Conservation (phyloP, 2,797 vertebrate genomes). For the Emys orbicularis region DNA sequence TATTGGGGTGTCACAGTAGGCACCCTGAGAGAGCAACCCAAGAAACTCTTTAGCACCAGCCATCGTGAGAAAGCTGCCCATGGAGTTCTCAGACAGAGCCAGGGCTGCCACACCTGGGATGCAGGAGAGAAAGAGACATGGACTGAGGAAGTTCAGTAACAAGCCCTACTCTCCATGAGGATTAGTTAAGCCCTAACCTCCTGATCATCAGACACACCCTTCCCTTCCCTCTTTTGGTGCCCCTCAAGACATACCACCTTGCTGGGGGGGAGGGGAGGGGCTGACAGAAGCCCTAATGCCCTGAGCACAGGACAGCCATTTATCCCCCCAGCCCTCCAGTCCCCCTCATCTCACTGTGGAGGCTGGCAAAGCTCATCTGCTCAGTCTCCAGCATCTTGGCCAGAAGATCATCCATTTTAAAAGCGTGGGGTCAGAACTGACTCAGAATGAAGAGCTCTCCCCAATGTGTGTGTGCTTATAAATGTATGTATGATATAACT, state of each 20-base stretch:
- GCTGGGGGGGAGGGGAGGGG: constrained; percentile 85
- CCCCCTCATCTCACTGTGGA: too few species aligned
- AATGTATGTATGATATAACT: too few species aligned
- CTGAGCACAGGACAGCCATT: too few species aligned
- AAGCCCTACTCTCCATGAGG: background rate
- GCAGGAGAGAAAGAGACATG: background rate
- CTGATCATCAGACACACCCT: too few species aligned
- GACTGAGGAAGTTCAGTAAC: background rate
- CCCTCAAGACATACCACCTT: constrained; percentile 81
- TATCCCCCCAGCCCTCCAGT: too few species aligned
- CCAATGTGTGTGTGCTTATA: too few species aligned
- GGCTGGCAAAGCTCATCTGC: constrained; percentile 87
- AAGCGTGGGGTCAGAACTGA: constrained; percentile 83
- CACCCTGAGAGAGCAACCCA: too few species aligned
- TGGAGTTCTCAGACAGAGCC: constrained; percentile 89
- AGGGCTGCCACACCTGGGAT: constrained; percentile 91
- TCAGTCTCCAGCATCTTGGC: constrained; percentile 96
- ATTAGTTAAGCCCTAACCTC: background rate
- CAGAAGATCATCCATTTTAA: constrained; percentile 93
- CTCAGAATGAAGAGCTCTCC: too few species aligned
- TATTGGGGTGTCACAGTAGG: too few species aligned
- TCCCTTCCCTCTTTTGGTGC: background rate
- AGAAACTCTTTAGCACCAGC: constrained; percentile 88
- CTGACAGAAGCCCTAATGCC: constrained; percentile 25
- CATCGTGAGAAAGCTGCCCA: too few species aligned